These are phyloP conservation scores for Spodoptera picta DNA, from an alignment of 2,888 invertebrate species.

Conservation along the genomic window DNA sequence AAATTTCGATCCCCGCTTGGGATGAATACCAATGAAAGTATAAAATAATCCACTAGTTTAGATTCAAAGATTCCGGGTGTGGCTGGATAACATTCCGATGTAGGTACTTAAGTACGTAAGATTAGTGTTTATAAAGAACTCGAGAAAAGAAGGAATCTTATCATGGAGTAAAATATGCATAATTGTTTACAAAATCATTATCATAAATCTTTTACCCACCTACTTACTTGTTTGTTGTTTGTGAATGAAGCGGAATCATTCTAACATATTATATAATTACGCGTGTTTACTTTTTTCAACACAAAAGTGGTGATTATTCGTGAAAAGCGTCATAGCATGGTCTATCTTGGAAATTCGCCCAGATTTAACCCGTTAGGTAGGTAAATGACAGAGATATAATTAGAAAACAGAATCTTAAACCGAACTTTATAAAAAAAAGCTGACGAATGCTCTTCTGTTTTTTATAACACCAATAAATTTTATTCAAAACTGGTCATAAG, in stretches of 20 bases:
- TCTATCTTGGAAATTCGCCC: slow-evolving; percentile 75
- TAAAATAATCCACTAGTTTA: too few relatives aligned
- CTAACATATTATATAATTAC: slow-evolving; percentile 11
- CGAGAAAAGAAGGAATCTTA: not conserved
- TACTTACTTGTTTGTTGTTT: not conserved
- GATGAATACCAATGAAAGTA: too few relatives aligned
- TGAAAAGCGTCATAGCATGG: slow-evolving; percentile 63
- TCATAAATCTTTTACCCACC: slow-evolving; percentile 2
- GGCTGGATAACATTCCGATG: too few relatives aligned
- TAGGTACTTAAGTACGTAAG: too few relatives aligned
- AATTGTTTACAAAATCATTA: slow-evolving; percentile 16
- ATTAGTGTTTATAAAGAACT: too few relatives aligned
- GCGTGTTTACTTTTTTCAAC: slow-evolving; percentile 46
- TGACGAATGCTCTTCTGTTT: too few relatives aligned
- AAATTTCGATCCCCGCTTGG: too few relatives aligned
- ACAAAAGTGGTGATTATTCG: slow-evolving; percentile 49
- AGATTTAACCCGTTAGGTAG: slow-evolving; percentile 62
- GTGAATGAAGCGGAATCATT: slow-evolving; percentile 1
- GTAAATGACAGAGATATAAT: slow-evolving; percentile 63
- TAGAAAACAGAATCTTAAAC: slow-evolving; percentile 41
- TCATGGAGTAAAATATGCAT: slow-evolving; percentile 12
- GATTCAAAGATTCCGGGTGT: too few relatives aligned
- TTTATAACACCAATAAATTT: too few relatives aligned
- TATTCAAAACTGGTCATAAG: too few relatives aligned
- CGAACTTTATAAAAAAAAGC: too few relatives aligned